Evolutionary conservation across 1,140 invertebrate species (phyloP).

Genomic region (Pogonomyrmex californicus): DNA sequence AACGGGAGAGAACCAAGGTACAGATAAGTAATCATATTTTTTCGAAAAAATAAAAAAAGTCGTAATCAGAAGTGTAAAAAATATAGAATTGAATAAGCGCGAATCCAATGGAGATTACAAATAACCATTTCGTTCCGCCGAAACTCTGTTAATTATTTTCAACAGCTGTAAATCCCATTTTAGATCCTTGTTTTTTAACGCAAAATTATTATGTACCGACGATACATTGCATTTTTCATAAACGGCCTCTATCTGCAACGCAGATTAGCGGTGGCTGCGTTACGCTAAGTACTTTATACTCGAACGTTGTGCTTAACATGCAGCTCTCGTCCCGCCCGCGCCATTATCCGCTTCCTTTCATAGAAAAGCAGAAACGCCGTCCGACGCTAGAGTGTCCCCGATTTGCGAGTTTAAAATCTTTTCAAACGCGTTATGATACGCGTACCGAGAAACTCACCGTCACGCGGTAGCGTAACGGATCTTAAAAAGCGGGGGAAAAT

Average conservation of each 20-base stretch:
- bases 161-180: not conserved
- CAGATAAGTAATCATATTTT: not conserved
- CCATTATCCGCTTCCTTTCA: slow-evolving; percentile 49
- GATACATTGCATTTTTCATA: slow-evolving; percentile 1
- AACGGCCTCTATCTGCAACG: slow-evolving; percentile 27
- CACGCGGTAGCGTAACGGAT: slow-evolving; percentile 1
- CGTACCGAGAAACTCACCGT: not conserved
- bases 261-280: slow-evolving; percentile 28
- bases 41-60: not conserved
- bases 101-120: not conserved
- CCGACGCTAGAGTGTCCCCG: slow-evolving; percentile 10
- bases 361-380: slow-evolving; percentile 17
- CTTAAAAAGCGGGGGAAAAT: slow-evolving; percentile 30
- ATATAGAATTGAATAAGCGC: not conserved
- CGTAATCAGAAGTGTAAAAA: not conserved
- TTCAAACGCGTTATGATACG: slow-evolving; percentile 31
- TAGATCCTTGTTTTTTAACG: not conserved
- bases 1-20: not conserved
- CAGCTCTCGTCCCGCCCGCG: slow-evolving; percentile 2
- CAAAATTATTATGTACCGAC: slow-evolving; percentile 8
- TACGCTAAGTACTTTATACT: slow-evolving; percentile 40
- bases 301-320: slow-evolving; percentile 37
- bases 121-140: not conserved
- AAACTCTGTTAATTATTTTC: not conserved
- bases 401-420: slow-evolving; percentile 20